Evolutionary conservation across 1,140 invertebrate genomes (phyloP), one percentile per base, ranked within the genome.

Genomic region (Acromyrmex echinatior): DNA sequence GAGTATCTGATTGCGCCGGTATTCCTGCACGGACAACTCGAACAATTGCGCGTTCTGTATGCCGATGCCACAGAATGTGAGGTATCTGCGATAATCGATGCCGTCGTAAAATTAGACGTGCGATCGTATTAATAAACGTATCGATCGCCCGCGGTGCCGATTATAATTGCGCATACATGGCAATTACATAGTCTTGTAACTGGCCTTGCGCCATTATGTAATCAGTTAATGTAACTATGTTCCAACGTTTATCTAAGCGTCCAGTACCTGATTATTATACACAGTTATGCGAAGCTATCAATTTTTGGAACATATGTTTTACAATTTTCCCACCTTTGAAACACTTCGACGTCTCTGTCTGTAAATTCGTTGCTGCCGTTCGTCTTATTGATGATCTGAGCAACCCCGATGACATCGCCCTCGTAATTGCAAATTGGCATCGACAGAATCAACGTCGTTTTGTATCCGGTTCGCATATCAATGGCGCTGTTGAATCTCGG

Each of bases 31-130:
- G 31, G 98, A 99, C 85, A 98, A 97, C 95, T 99, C 98, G 95
- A 99, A 99, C 3, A 99, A 96, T 95, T 99, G 98, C 63, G 99
- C 99, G 96, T 99, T 99, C 95, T 99, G 98, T 90, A 99, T 98
- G 9, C 99, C 99, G 89, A 99, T 99, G 5, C 99, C 99, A 95
- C 99, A 99, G 95, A 99, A 99, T 6, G 98, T 99, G 21, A 99
- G 96, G 95, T 99, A 99, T 28, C 98, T 96, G 86, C 12, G 60
- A 65, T 10, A 86, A 86, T 78, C 82, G 82, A 86, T 95, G 71
- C 39, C 56, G 53, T 62, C 35, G 45, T 84, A 84, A 84, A 84
- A 84, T 84, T 84, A 84, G 80, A 84, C 56, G 56, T 39, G 14
- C 25, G 70, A 76, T 84, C 28, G 39, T 84, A 84, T 84, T 84